phyloP scores from a whole-genome alignment of 2,888 invertebrate species.

The Nemotelus pantherinus region DNA sequence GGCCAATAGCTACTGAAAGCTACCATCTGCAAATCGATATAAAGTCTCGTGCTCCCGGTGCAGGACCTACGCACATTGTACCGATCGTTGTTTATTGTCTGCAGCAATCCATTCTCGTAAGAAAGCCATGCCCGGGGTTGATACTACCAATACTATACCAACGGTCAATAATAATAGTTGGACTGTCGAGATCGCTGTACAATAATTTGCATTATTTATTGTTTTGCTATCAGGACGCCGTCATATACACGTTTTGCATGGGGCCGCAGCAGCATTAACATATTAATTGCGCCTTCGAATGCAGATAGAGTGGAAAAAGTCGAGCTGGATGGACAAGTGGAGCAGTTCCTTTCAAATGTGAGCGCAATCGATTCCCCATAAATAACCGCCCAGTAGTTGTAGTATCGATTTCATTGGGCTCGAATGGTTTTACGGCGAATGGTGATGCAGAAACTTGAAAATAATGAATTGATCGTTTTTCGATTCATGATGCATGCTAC shows the following conservation, averaged over 20 bases:
- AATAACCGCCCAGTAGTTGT: slow-evolving; percentile 22
- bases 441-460: not conserved
- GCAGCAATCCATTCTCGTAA: not conserved
- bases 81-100: slow-evolving; percentile 17
- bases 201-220: slow-evolving; percentile 50
- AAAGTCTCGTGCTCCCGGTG: not conserved
- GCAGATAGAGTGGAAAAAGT: slow-evolving; percentile 38
- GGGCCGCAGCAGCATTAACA: slow-evolving; percentile 47
- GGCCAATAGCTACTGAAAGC: slow-evolving; percentile 32
- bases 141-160: not conserved
- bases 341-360: slow-evolving; percentile 18
- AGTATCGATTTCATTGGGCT: not conserved
- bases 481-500: not conserved
- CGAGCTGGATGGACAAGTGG: slow-evolving; percentile 22
- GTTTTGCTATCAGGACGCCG: slow-evolving; percentile 35
- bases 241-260: slow-evolving; percentile 35
- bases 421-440: not conserved
- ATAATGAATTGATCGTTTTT: not conserved
- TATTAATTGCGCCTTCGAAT: slow-evolving; percentile 46
- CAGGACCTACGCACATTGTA: slow-evolving; percentile 8
- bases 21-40: slow-evolving; percentile 21
- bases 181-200: slow-evolving; percentile 17
- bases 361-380: slow-evolving; percentile 30
- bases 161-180: slow-evolving; percentile 24
- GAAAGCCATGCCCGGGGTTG: no score